Percentiles rank a stretch among this genome's conserved stretches.
Conservation (phyloP, 2,888 invertebrate species). For the Acleris laterana region DNA sequence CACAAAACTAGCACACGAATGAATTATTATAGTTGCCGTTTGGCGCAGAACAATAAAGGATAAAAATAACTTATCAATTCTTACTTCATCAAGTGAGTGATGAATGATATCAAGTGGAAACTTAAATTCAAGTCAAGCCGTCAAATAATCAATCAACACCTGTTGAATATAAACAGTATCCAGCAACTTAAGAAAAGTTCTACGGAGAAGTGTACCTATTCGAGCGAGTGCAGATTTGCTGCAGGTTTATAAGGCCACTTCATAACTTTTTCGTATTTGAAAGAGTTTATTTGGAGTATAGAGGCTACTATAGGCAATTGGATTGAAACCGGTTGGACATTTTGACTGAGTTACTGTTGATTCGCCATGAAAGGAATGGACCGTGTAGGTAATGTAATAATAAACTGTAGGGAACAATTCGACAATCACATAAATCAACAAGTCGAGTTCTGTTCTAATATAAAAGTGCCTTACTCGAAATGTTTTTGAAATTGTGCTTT, state of each 20-base stretch:
- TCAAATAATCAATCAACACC: constrained; percentile 27
- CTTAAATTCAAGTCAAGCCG: constrained; percentile 7
- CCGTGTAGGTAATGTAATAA: no score
- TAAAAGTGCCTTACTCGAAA: no score
- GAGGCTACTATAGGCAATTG: no score
- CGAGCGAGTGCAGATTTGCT: constrained; percentile 29
- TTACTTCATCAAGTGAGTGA: no score
- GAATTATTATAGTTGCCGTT: no score
- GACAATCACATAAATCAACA: no score
- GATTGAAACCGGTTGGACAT: not conserved
- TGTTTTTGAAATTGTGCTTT: no score
- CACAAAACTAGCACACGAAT: no score
- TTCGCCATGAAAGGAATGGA: no score
- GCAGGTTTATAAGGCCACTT: constrained; percentile 27
- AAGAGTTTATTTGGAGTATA: constrained; percentile 17
- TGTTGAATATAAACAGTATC: constrained; percentile 9
- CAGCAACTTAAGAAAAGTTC: constrained; percentile 18
- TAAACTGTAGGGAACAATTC: no score
- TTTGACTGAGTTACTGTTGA: no score
- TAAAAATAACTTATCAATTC: not conserved
- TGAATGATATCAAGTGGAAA: not conserved
- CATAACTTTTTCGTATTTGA: constrained; percentile 22
- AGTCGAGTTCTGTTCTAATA: no score
- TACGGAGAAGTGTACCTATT: constrained; percentile 23
- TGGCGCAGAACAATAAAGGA: not conserved